A percentile compares a stretch with the other conserved stretches of the same genome.
These are phyloP conservation scores for Leptinotarsa defecta DNA, from an alignment of 1,140 invertebrate genomes.

Conservation along the genomic window DNA sequence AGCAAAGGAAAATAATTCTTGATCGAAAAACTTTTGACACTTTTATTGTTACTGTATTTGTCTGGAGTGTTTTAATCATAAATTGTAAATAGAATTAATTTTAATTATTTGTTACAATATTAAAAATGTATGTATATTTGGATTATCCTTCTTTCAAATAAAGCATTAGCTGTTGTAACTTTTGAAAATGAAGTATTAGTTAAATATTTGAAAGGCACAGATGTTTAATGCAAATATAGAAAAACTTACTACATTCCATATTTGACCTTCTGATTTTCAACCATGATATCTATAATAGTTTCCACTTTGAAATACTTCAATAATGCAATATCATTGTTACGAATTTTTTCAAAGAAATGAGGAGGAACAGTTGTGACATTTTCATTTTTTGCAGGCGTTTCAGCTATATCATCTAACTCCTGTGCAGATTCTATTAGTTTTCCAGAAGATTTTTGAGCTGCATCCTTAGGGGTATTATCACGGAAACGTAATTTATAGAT, in stretches of 20 bases:
- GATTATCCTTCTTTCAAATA: no score
- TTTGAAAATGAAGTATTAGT: no score
- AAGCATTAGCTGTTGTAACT: neutral
- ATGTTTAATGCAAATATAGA: neutral
- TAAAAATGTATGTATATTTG: no score
- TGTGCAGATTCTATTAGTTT: neutral
- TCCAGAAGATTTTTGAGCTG: neutral
- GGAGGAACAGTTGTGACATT: neutral
- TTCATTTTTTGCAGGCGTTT: neutral
- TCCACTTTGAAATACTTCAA: conserved; percentile 74
- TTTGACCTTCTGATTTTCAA: conserved; percentile 86
- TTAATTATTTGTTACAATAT: no score
- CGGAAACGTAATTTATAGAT: neutral
- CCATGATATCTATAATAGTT: conserved; percentile 84
- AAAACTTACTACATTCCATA: conserved; percentile 75
- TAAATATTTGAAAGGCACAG: neutral
- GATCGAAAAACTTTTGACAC: no score
- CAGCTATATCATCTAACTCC: conserved; percentile 17
- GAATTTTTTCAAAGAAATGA: conserved; percentile 52
- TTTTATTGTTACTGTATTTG: no score
- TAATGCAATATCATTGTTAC: conserved; percentile 75
- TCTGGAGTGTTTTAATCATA: no score
- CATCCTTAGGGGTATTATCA: neutral
- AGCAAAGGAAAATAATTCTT: no score
- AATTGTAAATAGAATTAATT: no score